A percentile compares a stretch with the other conserved stretches of the same genome.
phyloP scores from a whole-genome alignment of 92 coral and sea anemone genomes.

The Porites divaricata region DNA sequence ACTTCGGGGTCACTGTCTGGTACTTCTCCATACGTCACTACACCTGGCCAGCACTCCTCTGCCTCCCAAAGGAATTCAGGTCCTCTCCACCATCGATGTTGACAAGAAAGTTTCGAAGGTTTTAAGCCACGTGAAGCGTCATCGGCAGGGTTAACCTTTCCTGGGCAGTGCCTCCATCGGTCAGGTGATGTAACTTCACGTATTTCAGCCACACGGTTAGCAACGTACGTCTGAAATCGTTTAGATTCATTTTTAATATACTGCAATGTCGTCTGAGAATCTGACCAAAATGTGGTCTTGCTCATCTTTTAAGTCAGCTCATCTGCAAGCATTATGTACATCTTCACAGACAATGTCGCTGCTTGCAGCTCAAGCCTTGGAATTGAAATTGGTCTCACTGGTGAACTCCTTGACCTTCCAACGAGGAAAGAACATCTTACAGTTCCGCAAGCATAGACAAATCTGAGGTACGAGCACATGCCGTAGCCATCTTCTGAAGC shows the following conservation, averaged over 20 bases:
- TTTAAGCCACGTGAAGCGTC: conserved; percentile 56
- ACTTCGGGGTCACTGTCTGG: conserved; percentile 30
- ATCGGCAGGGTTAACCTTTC: conserved; percentile 33
- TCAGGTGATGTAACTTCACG: conserved; percentile 19
- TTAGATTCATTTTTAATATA: conserved; percentile 48
- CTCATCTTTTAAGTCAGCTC: conserved; percentile 36
- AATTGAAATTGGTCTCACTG: conserved; percentile 22
- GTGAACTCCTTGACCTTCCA: too few species aligned
- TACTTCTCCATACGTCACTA: neutral
- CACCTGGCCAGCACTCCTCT: neutral
- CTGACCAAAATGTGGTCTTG: conserved; percentile 39
- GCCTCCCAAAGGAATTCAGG: neutral
- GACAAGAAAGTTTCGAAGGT: conserved; percentile 36
- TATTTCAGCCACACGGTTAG: conserved; percentile 49
- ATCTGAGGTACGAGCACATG: too few species aligned
- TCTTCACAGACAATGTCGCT: conserved; percentile 11
- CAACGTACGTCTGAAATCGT: conserved; percentile 2
- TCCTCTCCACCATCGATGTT: neutral
- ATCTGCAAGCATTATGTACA: neutral
- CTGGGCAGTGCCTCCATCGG: too few species aligned
- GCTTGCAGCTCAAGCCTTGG: conserved; percentile 62
- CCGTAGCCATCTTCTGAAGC: too few species aligned
- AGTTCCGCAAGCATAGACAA: too few species aligned
- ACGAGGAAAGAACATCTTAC: too few species aligned
- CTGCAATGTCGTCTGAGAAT: conserved; percentile 38